Percentiles rank a stretch among this genome's conserved stretches.
Evolutionary conservation across 64 coral and sea anemone genomes (phyloP).

Genomic region (Montipora efflorescens): DNA sequence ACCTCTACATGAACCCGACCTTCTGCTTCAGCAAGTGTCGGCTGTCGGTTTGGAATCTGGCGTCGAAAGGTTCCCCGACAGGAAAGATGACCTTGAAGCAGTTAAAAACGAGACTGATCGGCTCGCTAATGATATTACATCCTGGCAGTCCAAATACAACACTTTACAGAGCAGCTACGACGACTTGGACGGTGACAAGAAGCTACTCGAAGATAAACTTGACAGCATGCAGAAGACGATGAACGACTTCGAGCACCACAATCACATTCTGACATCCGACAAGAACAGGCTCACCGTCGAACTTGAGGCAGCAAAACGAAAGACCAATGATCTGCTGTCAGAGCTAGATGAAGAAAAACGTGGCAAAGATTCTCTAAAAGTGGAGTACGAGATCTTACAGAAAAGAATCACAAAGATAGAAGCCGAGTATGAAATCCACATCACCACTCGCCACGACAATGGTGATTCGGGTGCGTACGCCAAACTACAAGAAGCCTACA

Average conservation of each 20-base stretch:
- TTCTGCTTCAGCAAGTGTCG: slow-evolving; percentile 58
- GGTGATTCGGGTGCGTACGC: slow-evolving; percentile 86
- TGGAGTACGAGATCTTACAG: slow-evolving; percentile 77
- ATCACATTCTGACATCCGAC: slow-evolving; percentile 75
- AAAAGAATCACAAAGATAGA: slow-evolving; percentile 87
- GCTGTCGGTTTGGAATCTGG: slow-evolving; percentile 60
- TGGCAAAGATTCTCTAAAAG: slow-evolving; percentile 79
- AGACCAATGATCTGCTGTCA: slow-evolving; percentile 75
- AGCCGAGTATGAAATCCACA: slow-evolving; percentile 87
- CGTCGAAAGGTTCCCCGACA: slow-evolving; percentile 73
- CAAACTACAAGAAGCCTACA: slow-evolving; percentile 84
- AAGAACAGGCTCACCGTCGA: slow-evolving; percentile 85
- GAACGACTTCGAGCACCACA: slow-evolving; percentile 72
- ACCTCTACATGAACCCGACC: slow-evolving; percentile 43
- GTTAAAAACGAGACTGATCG: slow-evolving; percentile 81
- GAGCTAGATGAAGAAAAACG: slow-evolving; percentile 70
- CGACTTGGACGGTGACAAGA: slow-evolving; percentile 79
- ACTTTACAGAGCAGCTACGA: slow-evolving; percentile 79
- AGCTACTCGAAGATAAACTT: slow-evolving; percentile 82
- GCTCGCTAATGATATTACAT: slow-evolving; percentile 68
- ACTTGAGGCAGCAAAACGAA: slow-evolving; percentile 88
- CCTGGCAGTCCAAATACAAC: slow-evolving; percentile 85
- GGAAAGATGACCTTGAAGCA: slow-evolving; percentile 68
- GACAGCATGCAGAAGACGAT: slow-evolving; percentile 92
- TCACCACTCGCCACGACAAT: slow-evolving; percentile 74